These are phyloP conservation scores for Lanius collurio DNA, from an alignment of 2,113 vertebrate species.

Conservation along the genomic window DNA sequence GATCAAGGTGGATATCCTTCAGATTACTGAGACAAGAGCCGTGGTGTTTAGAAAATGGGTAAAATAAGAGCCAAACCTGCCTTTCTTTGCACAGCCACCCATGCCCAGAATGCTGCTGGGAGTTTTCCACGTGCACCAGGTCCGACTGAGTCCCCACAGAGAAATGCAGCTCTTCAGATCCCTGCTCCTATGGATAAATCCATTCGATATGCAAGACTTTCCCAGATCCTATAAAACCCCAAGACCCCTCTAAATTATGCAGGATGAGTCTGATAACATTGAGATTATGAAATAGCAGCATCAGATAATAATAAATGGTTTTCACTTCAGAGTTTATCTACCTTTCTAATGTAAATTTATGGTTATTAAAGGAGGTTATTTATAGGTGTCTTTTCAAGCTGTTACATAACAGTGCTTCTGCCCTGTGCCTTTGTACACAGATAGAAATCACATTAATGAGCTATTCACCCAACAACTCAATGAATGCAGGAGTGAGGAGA, in stretches of 20 bases:
- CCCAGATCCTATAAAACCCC: not conserved
- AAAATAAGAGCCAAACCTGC: not conserved
- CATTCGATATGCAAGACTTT: not conserved
- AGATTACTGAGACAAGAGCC: not conserved
- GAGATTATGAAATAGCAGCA: not conserved
- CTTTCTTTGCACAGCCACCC: not conserved
- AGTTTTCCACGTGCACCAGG: not conserved
- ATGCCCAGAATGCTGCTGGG: not conserved
- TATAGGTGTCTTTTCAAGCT: slow-evolving; percentile 14
- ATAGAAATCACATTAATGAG: slow-evolving; percentile 8
- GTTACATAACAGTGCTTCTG: slow-evolving; percentile 14
- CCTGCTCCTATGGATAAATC: not conserved
- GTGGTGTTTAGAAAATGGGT: not conserved
- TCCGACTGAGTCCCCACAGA: not conserved
- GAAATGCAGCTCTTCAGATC: not conserved
- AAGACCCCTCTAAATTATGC: not conserved
- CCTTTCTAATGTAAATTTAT: slow-evolving; percentile 55
- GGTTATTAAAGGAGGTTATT: not conserved
- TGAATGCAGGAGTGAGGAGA: not conserved
- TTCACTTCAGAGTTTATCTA: slow-evolving; percentile 46
- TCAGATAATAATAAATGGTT: slow-evolving; percentile 39
- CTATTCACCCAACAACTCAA: not conserved
- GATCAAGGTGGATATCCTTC: not conserved
- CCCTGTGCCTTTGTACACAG: not conserved
- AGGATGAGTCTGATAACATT: not conserved